Evolutionary conservation across 2,888 invertebrate genomes (phyloP).

Genomic region (Spilosoma lubricipeda): DNA sequence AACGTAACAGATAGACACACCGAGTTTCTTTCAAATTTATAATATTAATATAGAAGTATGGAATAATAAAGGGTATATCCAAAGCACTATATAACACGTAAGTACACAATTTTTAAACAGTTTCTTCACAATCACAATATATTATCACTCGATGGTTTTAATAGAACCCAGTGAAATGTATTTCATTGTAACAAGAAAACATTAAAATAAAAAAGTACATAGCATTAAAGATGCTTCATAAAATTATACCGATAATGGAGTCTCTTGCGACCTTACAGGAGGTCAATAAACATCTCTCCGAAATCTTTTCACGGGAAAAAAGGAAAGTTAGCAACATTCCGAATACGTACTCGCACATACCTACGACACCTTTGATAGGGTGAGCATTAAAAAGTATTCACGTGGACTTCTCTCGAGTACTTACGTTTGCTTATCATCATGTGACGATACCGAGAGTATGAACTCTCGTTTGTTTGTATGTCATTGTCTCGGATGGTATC

Average conservation of each 20-base stretch:
- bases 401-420: background rate
- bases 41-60: no score
- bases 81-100: no score
- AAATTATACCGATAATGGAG: slow-evolving; percentile 49
- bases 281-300: slow-evolving; percentile 42
- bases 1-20: no score
- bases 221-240: slow-evolving; percentile 32
- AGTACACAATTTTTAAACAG: background rate
- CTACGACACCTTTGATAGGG: slow-evolving; percentile 36
- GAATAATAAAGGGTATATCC: no score
- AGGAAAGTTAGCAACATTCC: slow-evolving; percentile 45
- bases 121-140: background rate
- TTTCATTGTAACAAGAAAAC: background rate
- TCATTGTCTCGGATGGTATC: background rate
- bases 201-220: slow-evolving; percentile 20
- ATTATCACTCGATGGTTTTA: background rate
- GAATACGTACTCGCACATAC: slow-evolving; percentile 46
- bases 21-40: no score
- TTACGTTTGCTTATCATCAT: background rate
- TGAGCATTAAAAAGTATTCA: background rate
- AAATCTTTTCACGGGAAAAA: slow-evolving; percentile 46
- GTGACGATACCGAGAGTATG: no score
- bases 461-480: no score
- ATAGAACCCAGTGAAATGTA: background rate
- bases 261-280: slow-evolving; percentile 35